Evolutionary conservation across 2,113 vertebrate genomes (phyloP).

Genomic region (Platysteira castanea): DNA sequence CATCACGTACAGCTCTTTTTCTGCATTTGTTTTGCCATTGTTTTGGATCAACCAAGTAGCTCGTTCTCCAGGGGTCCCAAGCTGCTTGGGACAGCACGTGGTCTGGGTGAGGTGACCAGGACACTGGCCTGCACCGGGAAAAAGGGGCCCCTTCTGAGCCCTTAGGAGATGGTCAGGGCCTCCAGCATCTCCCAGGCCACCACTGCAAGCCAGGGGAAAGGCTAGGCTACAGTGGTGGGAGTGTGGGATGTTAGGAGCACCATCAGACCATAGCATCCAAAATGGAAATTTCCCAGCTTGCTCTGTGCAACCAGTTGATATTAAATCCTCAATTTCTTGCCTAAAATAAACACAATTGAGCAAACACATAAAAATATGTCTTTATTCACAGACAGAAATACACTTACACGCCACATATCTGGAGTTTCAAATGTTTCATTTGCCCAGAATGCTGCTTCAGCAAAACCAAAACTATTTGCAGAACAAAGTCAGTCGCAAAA

Average conservation of each 20-base stretch:
- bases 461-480: conserved; percentile 62
- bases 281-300: conserved; percentile 14
- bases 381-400: conserved; percentile 7
- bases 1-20: not conserved
- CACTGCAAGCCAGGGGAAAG: not conserved
- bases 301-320: not conserved
- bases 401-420: conserved; percentile 1
- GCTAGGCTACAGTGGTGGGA: not conserved
- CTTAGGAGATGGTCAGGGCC: not conserved
- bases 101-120: not conserved
- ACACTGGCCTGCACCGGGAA: not conserved
- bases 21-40: not conserved
- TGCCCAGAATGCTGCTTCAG: conserved; percentile 43
- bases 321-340: conserved; percentile 5
- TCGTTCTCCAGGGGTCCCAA: not conserved
- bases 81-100: rapidly evolving
- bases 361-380: conserved; percentile 12
- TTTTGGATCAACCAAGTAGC: not conserved
- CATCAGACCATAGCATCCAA: not conserved
- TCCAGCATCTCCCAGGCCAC: not conserved
- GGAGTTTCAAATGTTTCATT: not conserved
- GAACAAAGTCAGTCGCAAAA: not conserved
- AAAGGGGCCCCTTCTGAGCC: not conserved
- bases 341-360: conserved; percentile 38
- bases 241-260: not conserved